Evolutionary conservation across 2,888 invertebrate genomes (phyloP), one percentile per base, ranked within the genome.

Genomic region (Sipha maydis): DNA sequence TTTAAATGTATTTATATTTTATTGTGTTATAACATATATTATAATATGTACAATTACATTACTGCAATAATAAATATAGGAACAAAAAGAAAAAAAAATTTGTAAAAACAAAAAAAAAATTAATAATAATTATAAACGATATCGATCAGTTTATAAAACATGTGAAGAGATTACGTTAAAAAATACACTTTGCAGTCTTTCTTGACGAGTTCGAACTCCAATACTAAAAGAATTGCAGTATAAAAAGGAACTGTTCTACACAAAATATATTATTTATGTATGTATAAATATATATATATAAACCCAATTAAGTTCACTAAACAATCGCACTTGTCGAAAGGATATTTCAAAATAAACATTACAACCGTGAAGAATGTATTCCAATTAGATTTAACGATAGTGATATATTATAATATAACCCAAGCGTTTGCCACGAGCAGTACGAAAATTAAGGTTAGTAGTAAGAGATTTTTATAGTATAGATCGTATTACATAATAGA

Each of bases 11-110:
- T 61, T 34, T 61, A 41, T 61, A 84, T 75, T 85, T 67, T 77
- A 69, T 76, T 61, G 61, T 85, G 54, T 61, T 84, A 84, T 61
- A 76, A 77, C 41, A 77, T 34, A 54, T 28, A n/a, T 56, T 56
- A 76, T 61, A 61, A 28, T 78, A 85, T 56, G 31, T 71, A 79
- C 54, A 80, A 73, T 54, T 79, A 80, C 61, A 86, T 34, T 71
- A 38, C 73, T 61, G 73, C 86, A 86, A 86, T 61, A 86, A 86
- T 86, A 79, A 86, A 80, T 86, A 86, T 86, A 86, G 86, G 86
- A 86, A 86, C 86, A n/a, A 86, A 56, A 73, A 86, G 38, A 86
- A 86, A 85, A 85, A 69, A 80, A 76, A 41, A 76, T n/a, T 80
- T 86, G 48, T 85, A 78, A 69, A 41, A 71, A 83, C 48, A 48